phyloP scores from a whole-genome alignment of 2,888 invertebrate species.

The Lasioglossum villosulum region DNA sequence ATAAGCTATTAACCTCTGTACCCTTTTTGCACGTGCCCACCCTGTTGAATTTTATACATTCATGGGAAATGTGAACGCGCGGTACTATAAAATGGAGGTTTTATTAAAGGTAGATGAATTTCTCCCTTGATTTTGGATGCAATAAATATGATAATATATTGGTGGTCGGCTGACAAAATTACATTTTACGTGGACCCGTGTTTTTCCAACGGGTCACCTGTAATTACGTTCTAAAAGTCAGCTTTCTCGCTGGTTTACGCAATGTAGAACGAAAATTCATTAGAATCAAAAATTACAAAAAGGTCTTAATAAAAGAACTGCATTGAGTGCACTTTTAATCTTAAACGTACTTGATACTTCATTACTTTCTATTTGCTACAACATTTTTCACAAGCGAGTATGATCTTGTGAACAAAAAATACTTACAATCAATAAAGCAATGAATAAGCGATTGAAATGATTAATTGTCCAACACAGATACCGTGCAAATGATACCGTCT shows the following conservation, averaged over 20 bases:
- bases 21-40: not conserved
- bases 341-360: too few species aligned
- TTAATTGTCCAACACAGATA: not conserved
- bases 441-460: not conserved
- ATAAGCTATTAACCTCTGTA: not conserved
- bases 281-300: not conserved
- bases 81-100: not conserved
- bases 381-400: not conserved
- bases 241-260: not conserved
- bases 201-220: not conserved
- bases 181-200: not conserved
- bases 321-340: too few species aligned
- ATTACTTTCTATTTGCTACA: not conserved
- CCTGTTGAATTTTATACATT: not conserved
- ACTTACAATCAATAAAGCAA: not conserved
- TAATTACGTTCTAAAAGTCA: not conserved
- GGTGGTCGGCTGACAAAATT: not conserved
- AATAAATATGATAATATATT: slow-evolving; percentile 12
- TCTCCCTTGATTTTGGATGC: not conserved
- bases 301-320: not conserved
- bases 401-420: not conserved
- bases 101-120: not conserved
- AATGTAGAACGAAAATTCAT: not conserved
- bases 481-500: not conserved
- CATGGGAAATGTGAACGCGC: not conserved